These are phyloP conservation scores for Myripristis murdjan DNA, from an alignment of 2,797 vertebrate species.

Conservation along the genomic window DNA sequence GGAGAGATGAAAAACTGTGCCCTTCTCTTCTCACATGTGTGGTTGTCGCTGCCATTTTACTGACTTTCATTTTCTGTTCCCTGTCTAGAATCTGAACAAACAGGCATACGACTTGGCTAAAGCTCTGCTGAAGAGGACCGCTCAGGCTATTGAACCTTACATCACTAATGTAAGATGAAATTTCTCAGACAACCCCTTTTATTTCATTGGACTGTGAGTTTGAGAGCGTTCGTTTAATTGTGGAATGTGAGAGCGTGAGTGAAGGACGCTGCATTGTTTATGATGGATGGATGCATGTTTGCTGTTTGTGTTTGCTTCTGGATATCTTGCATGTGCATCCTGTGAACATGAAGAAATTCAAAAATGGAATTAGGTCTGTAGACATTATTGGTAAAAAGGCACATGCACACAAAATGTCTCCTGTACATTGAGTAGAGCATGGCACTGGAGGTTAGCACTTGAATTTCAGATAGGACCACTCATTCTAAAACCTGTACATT, in stretches of 20 bases:
- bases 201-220: neutral
- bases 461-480: neutral
- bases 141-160: conserved; percentile 97
- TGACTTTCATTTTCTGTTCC: conserved; percentile 26
- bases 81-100: conserved; percentile 96
- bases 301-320: neutral
- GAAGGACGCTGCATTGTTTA: neutral
- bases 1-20: neutral
- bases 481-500: too few relatives aligned
- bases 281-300: neutral
- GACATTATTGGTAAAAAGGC: neutral
- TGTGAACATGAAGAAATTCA: neutral
- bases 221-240: neutral
- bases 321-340: neutral
- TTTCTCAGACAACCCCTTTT: neutral
- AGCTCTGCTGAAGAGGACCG: conserved; percentile 97
- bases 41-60: conserved; percentile 2
- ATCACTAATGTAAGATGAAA: conserved; percentile 95
- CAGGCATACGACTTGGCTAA: conserved; percentile 99
- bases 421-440: neutral
- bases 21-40: neutral
- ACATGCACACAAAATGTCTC: neutral
- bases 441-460: neutral
- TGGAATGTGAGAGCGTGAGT: neutral
- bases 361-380: neutral